These are phyloP conservation scores for Phrynocephalus guinanensis DNA, from an alignment of 2,797 vertebrate genomes.

Conservation along the genomic window DNA sequence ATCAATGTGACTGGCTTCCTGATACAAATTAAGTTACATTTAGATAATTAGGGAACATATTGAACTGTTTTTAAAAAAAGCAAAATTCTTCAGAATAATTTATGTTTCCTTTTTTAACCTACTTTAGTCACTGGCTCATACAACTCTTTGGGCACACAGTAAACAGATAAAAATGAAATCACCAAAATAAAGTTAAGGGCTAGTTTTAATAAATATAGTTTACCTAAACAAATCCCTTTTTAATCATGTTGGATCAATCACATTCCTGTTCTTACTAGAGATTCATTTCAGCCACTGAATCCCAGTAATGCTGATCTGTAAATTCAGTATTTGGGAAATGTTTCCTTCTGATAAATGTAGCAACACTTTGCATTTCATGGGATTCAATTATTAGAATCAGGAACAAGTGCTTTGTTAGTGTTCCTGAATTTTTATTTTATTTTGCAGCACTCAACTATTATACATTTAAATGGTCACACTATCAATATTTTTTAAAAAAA, in stretches of 20 bases:
- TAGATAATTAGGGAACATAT: constrained; percentile 58
- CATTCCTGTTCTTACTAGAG: constrained; percentile 47
- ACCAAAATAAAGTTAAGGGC: constrained; percentile 54
- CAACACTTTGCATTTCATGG: constrained; percentile 44
- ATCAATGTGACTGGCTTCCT: constrained; percentile 45
- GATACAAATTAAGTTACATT: constrained; percentile 47
- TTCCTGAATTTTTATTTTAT: constrained; percentile 61
- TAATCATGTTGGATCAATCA: constrained; percentile 41
- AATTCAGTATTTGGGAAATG: constrained; percentile 48
- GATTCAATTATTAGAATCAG: constrained; percentile 45
- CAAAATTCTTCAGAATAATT: constrained; percentile 46
- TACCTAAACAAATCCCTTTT: constrained; percentile 45
- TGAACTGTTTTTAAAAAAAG: constrained; percentile 54
- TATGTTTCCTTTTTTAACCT: constrained; percentile 59
- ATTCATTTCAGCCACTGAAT: constrained; percentile 54
- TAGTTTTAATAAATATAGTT: constrained; percentile 39
- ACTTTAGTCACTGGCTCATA: constrained; percentile 43
- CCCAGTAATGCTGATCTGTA: constrained; percentile 40
- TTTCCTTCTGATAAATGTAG: constrained; percentile 31
- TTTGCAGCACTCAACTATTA: constrained; percentile 61
- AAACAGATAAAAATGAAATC: constrained; percentile 31
- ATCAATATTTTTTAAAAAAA: constrained; percentile 52
- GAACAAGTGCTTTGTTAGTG: constrained; percentile 25
- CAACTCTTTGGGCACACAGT: constrained; percentile 16
- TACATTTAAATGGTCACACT: constrained; percentile 63